Percentiles rank a stretch among this genome's conserved stretches.
phyloP scores from a whole-genome alignment of 2,888 invertebrate species.

The Mechanitis messenoides region DNA sequence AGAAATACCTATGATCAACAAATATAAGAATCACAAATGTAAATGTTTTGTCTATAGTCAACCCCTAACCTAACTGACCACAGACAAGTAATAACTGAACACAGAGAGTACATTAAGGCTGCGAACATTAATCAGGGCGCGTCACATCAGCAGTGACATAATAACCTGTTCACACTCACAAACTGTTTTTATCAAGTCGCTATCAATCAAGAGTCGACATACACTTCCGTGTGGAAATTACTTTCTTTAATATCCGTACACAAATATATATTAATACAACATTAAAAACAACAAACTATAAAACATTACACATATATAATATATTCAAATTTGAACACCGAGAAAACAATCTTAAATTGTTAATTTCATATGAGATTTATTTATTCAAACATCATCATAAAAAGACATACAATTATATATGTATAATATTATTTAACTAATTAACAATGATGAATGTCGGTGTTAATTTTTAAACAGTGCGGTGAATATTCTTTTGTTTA shows the following conservation, averaged over 20 bases:
- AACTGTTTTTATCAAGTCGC: constrained; percentile 59
- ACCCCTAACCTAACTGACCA: constrained; percentile 33
- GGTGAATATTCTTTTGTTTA: constrained; percentile 49
- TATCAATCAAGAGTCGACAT: constrained; percentile 65
- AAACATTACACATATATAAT: too few species aligned
- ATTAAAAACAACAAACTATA: neutral
- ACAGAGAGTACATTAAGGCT: constrained; percentile 46
- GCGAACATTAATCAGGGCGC: constrained; percentile 61
- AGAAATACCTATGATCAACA: too few species aligned
- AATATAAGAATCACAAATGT: neutral
- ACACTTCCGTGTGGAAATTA: constrained; percentile 63
- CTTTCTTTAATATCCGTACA: constrained; percentile 37
- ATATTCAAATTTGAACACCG: neutral
- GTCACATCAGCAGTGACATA: constrained; percentile 57
- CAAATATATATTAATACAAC: constrained; percentile 2
- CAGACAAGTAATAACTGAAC: constrained; percentile 51
- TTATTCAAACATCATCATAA: constrained; percentile 10
- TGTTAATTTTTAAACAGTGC: constrained; percentile 51
- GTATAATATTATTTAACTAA: constrained; percentile 40
- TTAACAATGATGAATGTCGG: constrained; percentile 58
- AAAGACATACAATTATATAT: constrained; percentile 15
- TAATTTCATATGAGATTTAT: constrained; percentile 5
- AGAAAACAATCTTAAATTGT: neutral
- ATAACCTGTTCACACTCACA: constrained; percentile 62
- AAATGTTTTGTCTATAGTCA: neutral